Evolutionary conservation across 37 sponge, comb jelly and placozoan species (phyloP).

Genomic region (Bolinopsis microptera): DNA sequence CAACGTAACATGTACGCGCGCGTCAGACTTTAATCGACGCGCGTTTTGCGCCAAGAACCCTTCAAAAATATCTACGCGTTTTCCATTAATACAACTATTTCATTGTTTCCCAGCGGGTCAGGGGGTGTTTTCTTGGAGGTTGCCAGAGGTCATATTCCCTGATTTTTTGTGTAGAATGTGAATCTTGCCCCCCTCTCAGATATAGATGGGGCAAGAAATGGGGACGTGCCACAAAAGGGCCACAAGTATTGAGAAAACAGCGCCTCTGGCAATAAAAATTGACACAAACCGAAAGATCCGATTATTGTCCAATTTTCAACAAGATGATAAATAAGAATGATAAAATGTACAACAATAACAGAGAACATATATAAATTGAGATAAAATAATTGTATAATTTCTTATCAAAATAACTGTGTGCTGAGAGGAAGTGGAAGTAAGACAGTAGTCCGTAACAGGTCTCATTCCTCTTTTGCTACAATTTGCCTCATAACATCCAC

Average conservation of each 20-base stretch:
- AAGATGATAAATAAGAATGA: not conserved
- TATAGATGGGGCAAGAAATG: too few relatives aligned
- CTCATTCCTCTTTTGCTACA: conserved; percentile 61
- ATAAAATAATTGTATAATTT: not conserved
- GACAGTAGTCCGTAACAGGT: not conserved
- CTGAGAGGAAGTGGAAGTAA: not conserved
- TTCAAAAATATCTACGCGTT: not conserved
- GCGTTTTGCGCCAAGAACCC: not conserved
- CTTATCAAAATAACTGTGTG: not conserved
- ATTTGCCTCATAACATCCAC: conserved; percentile 45
- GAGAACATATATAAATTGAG: not conserved
- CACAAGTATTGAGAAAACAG: too few relatives aligned
- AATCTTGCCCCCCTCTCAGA: too few relatives aligned
- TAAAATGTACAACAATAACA: not conserved
- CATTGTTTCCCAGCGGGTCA: too few relatives aligned
- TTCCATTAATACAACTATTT: too few relatives aligned
- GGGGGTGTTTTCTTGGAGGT: too few relatives aligned
- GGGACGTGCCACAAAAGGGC: too few relatives aligned
- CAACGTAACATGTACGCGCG: too few relatives aligned
- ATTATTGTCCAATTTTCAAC: not conserved
- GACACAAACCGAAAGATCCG: not conserved
- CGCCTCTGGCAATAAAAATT: not conserved
- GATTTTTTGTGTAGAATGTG: too few relatives aligned
- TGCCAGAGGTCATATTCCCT: too few relatives aligned
- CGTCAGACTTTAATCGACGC: not conserved